Percentiles rank a stretch among this genome's conserved stretches.
Conservation (phyloP, 2,797 vertebrate species). For the Hapalemur alaotrensis region DNA sequence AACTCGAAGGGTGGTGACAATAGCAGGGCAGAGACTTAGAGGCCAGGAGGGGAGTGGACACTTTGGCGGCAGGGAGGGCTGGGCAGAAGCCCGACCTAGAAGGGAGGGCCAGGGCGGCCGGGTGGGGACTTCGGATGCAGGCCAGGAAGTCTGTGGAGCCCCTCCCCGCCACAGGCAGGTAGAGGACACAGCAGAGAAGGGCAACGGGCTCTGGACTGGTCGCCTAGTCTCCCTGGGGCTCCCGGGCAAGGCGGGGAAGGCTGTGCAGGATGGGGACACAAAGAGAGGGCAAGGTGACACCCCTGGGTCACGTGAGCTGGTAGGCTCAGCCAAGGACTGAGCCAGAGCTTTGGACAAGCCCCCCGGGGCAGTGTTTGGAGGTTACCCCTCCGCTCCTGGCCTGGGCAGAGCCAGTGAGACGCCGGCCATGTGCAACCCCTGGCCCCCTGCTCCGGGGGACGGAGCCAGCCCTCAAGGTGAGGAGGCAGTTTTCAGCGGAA, state of each 20-base stretch:
- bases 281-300: neutral
- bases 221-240: neutral
- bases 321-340: neutral
- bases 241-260: neutral
- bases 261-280: neutral
- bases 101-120: neutral
- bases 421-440: rapidly evolving
- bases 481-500: neutral
- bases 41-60: neutral
- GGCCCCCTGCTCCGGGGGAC: neutral
- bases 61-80: neutral
- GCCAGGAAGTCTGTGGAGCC: neutral
- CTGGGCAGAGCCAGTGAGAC: neutral
- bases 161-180: neutral
- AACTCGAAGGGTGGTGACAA: neutral
- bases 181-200: neutral
- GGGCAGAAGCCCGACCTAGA: neutral
- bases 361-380: neutral
- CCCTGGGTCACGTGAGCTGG: neutral
- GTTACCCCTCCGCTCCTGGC: neutral
- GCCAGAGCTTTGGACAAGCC: neutral
- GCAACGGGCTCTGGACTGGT: neutral
- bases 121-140: too few species aligned
- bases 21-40: neutral
- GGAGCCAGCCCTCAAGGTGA: neutral